A percentile compares a stretch with the other conserved stretches of the same genome.
Conservation (phyloP, 1,140 invertebrate species). For the Orchesella cincta region DNA sequence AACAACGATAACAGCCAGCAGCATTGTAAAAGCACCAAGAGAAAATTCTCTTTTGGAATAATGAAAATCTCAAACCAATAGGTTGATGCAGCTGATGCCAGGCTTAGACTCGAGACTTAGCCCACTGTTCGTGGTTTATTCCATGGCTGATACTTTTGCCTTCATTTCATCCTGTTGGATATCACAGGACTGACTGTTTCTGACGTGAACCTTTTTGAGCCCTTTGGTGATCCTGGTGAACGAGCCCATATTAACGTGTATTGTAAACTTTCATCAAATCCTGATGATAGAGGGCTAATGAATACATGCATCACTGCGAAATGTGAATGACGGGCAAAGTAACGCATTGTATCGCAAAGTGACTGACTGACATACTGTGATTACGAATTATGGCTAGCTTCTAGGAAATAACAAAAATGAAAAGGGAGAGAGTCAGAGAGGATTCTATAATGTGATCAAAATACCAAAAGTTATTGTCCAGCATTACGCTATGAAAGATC, state of each 20-base stretch:
- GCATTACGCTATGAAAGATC: neutral
- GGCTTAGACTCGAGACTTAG: too few relatives aligned
- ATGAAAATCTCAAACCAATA: slow-evolving; percentile 16
- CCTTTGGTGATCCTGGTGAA: slow-evolving; percentile 17
- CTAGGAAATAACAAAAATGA: neutral
- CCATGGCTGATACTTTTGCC: too few relatives aligned
- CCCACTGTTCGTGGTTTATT: too few relatives aligned
- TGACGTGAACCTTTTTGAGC: slow-evolving; percentile 8
- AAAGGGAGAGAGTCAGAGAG: neutral
- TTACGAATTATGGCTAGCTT: neutral
- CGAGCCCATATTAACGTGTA: neutral
- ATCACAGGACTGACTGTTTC: neutral
- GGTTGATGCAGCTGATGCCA: neutral
- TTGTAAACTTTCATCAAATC: neutral
- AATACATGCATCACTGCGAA: slow-evolving; percentile 12
- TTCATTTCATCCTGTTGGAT: neutral
- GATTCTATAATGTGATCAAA: slow-evolving; percentile 9
- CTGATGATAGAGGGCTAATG: slow-evolving; percentile 5
- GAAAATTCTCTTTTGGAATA: too few relatives aligned
- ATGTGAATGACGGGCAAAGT: slow-evolving; percentile 12
- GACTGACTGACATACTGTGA: slow-evolving; percentile 1
- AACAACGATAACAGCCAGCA: neutral
- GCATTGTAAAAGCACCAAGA: neutral
- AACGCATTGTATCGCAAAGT: neutral
- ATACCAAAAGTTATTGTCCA: neutral